Conservation (phyloP, 2,888 invertebrate genomes). For the Trilocha varians region DNA sequence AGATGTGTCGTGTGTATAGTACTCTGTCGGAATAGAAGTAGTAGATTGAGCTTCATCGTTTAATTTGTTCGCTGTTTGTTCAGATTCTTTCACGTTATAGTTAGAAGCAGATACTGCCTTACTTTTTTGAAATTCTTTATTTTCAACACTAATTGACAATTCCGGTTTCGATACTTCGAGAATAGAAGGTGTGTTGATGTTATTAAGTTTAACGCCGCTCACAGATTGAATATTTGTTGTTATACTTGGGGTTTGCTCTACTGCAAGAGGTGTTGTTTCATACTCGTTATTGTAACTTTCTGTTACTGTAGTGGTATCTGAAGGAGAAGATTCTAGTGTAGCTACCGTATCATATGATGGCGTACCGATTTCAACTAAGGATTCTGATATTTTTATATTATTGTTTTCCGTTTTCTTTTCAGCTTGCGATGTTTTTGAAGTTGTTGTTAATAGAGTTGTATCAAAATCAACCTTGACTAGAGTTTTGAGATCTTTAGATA, state of each 20-base stretch:
- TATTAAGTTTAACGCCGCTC: too few relatives aligned
- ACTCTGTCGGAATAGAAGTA: too few relatives aligned
- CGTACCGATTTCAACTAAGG: not conserved
- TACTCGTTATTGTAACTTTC: not conserved
- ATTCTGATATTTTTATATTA: not conserved
- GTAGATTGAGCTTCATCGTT: not conserved
- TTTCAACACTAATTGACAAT: not conserved
- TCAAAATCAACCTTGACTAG: conserved; percentile 1
- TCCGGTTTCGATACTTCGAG: not conserved
- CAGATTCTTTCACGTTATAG: not conserved
- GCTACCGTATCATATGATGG: not conserved
- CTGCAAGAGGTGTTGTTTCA: not conserved
- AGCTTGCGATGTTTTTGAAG: not conserved
- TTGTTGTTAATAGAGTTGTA: not conserved
- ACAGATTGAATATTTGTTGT: too few relatives aligned
- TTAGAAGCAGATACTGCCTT: not conserved
- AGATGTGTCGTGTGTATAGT: too few relatives aligned
- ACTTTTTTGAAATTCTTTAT: not conserved
- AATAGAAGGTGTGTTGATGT: not conserved
- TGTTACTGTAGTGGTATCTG: not conserved
- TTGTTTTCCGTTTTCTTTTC: not conserved
- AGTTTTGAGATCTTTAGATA: not conserved
- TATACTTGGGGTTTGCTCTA: too few relatives aligned
- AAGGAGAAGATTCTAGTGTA: not conserved
- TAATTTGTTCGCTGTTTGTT: not conserved